Conservation (phyloP, 2,797 vertebrate genomes). For the Sphenopsis melanotis region DNA sequence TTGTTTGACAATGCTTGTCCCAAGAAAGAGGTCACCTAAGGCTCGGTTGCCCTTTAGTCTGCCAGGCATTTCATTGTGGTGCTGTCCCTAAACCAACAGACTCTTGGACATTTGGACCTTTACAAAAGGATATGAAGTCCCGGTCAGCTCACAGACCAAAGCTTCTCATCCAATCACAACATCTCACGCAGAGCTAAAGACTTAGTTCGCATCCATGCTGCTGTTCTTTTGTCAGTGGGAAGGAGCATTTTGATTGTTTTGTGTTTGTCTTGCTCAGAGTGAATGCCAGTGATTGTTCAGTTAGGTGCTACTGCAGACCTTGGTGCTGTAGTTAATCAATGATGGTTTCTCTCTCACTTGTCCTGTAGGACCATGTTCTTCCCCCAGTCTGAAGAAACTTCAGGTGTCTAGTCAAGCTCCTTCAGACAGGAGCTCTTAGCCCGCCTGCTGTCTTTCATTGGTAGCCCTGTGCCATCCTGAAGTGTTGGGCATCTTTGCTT, state of each 20-base stretch:
- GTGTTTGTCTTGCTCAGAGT: not conserved
- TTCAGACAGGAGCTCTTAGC: not conserved
- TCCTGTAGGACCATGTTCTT: not conserved
- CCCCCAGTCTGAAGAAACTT: not conserved
- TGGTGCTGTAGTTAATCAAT: not conserved
- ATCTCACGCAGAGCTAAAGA: not conserved
- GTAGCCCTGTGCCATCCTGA: not conserved
- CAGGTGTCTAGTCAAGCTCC: not conserved
- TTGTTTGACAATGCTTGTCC: constrained; percentile 8
- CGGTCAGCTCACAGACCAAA: constrained; percentile 24
- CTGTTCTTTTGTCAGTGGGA: not conserved
- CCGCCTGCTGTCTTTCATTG: not conserved
- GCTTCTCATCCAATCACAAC: not conserved
- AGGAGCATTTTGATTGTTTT: not conserved
- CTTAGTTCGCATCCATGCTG: not conserved
- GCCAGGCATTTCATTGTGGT: not conserved
- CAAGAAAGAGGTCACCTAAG: constrained; percentile 9
- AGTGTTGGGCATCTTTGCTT: not conserved
- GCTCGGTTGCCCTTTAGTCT: not conserved
- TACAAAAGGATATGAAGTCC: constrained; percentile 6
- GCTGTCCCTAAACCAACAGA: constrained; percentile 22
- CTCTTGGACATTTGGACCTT: not conserved
- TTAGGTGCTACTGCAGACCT: not conserved
- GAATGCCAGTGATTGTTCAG: not conserved
- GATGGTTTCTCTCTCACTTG: not conserved